Evolutionary conservation across 92 coral and sea anemone species (phyloP), one percentile per base, ranked within the genome.

Genomic region (Actinostola sp.): DNA sequence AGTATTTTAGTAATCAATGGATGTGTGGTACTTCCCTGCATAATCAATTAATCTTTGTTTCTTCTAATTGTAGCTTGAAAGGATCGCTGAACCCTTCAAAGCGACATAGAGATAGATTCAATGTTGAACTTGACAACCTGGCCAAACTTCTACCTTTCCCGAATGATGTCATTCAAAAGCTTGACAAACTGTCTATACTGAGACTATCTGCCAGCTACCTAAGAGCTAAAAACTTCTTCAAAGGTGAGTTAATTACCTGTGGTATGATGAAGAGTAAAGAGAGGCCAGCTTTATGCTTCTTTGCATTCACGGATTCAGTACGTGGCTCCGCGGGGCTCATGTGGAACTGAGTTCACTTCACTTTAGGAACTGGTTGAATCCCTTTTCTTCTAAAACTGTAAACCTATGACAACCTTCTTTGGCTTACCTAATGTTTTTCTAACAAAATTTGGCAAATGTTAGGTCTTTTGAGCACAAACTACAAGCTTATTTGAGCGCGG

Each of bases 51-150:
- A 11, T 23, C 58, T 44, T 70, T 20, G 29, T 67, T 60, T 24
- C n/a, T n/a, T n/a, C n/a, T n/a, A n/a, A n/a, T n/a, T n/a, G n/a
- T 75, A 94, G 98, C 70, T 77, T 94, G 34, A 94, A 94, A 67
- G 98, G 98, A 1, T 91, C 98, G 25, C 78, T 94, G 38, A 94
- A 94, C 80, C 98, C 98, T 36, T 94, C 98, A 23, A 94, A 94
- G 67, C 87, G 98, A 25, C 98, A 94, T 46, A 74, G 98, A 16
- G 98, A 94, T 46, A 82, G 98, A 41, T 92, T 94, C 79, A 94
- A 94, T 50, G 91, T 94, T 17, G 98, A 94, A 65, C 78, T 94
- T 65, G 98, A 94, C 72, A 94, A 94, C 61, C 86, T 94, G 24
- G 98, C 98, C 21, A 94, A 92, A 38, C 78, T 94, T 14, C 87